Evolutionary conservation across 1,140 invertebrate species (phyloP), one percentile per base, ranked within the genome.

Genomic region (Drosophila ficusphila): DNA sequence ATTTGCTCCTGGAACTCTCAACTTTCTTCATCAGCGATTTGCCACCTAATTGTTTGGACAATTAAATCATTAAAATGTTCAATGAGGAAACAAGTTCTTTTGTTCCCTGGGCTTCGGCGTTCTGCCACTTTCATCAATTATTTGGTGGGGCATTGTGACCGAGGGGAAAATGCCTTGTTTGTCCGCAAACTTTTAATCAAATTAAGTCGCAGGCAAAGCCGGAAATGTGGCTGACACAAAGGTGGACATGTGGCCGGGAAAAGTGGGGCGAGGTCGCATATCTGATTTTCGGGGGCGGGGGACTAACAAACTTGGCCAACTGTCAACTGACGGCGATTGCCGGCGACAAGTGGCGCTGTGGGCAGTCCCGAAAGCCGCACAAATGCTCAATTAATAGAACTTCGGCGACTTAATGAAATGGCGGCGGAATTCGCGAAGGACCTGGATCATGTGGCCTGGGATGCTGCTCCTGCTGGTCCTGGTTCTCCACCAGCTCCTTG

Each of bases 361-460:
- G 79, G 75, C 70, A 79, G 79, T 67, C 58, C 68, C 75, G 21
- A 49, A 67, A 79, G 79, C 71, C 79, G 57, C 58, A 77, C 76
- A 86, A 86, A 86, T 86, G 82, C 82, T 81, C 82, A 88, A 86
- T 86, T 86, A 86, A 86, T 86, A 79, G 81, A 81, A 86, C 76
- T 86, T 74, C 49, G 67, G 33, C 52, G 81, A 54, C 67, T 81
- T 85, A 85, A 85, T 85, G 79, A 85, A 85, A 65, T 39, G 69
- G 21, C 33, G 56, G 42, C 38, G 60, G 60, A 65, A 65, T 67
- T 25, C 12, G 21, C 19, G 19, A 86, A 61, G 62, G 60, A 62
- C 54, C 54, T 18, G 76, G 82, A 86, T 85, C 76, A 77, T 73
- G 81, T 39, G 81, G 81, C 75, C 76, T 81, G 57, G 72, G 41